phyloP scores from a whole-genome alignment of 1,140 invertebrate species.

The Drosophila burlai region DNA sequence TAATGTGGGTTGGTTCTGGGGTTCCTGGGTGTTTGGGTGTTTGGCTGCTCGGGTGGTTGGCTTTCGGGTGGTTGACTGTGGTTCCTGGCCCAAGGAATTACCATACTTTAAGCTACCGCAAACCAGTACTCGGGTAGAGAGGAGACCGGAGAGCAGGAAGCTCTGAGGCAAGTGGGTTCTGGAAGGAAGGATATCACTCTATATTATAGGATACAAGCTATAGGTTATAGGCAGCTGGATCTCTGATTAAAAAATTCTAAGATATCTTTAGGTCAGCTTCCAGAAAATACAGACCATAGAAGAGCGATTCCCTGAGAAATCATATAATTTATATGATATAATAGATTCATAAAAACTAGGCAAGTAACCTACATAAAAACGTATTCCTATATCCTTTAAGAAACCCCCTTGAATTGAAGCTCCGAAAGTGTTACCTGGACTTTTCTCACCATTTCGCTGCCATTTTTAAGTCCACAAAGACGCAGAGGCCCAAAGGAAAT shows the following conservation, averaged over 20 bases:
- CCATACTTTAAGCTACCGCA: slow-evolving; percentile 81
- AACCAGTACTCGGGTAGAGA: slow-evolving; percentile 16
- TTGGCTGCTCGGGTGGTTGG: not conserved
- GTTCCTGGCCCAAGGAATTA: slow-evolving; percentile 54
- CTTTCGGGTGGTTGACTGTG: not conserved
- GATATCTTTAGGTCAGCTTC: not conserved
- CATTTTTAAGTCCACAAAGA: slow-evolving; percentile 9
- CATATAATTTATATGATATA: not conserved
- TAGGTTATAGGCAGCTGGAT: not conserved
- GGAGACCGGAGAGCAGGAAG: not conserved
- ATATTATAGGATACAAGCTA: slow-evolving; percentile 6
- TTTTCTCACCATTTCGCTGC: slow-evolving; percentile 1
- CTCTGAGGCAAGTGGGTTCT: slow-evolving; percentile 16
- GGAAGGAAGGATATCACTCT: slow-evolving; percentile 32
- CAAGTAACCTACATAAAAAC: not conserved
- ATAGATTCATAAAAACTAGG: too few relatives aligned
- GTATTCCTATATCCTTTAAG: not conserved
- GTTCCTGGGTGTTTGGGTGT: not conserved
- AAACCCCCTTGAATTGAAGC: not conserved
- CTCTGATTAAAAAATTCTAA: not conserved
- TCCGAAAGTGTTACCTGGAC: not conserved
- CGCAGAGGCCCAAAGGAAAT: slow-evolving; percentile 9
- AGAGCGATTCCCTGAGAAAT: not conserved
- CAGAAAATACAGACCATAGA: too few relatives aligned
- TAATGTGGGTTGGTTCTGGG: slow-evolving; percentile 25